A percentile compares a stretch with the other conserved stretches of the same genome.
phyloP scores from a whole-genome alignment of 1,140 invertebrate species.

The Sarcophaga bullata region DNA sequence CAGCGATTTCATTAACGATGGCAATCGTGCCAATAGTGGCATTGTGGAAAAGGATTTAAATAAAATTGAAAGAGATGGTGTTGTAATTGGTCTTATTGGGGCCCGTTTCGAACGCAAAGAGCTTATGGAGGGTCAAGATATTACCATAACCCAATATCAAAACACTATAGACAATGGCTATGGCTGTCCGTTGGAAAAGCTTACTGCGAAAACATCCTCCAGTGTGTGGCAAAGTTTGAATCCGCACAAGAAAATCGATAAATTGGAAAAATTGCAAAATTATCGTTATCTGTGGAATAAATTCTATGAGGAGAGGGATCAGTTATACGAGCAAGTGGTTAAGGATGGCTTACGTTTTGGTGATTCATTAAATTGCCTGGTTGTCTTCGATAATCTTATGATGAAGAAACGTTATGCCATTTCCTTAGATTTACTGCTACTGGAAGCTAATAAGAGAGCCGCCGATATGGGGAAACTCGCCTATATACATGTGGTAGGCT shows the following conservation, averaged over 20 bases:
- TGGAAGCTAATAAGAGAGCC: constrained; percentile 55
- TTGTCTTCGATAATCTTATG: constrained; percentile 56
- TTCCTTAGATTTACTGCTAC: constrained; percentile 56
- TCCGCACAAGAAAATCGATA: background rate
- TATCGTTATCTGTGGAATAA: constrained; percentile 54
- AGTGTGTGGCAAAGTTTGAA: background rate
- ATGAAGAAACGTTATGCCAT: constrained; percentile 63
- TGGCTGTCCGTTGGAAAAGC: constrained; percentile 40
- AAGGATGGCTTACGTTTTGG: constrained; percentile 29
- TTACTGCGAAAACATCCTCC: background rate
- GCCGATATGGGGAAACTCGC: constrained; percentile 45
- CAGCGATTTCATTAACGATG: constrained; percentile 74
- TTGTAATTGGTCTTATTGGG: constrained; percentile 66
- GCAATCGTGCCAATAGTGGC: constrained; percentile 70
- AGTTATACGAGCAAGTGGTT: constrained; percentile 44
- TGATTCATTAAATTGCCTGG: background rate
- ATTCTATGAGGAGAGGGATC: constrained; percentile 53
- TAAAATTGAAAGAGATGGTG: constrained; percentile 53
- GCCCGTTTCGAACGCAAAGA: constrained; percentile 66
- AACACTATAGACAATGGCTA: constrained; percentile 68
- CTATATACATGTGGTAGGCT: constrained; percentile 62
- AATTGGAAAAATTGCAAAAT: constrained; percentile 43
- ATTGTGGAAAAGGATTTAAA: constrained; percentile 53
- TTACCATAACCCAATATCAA: constrained; percentile 67
- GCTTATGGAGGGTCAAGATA: constrained; percentile 72